Base-by-base conservation (phyloP, 2,888 invertebrate genomes). In the Acleris sparsana region DNA sequence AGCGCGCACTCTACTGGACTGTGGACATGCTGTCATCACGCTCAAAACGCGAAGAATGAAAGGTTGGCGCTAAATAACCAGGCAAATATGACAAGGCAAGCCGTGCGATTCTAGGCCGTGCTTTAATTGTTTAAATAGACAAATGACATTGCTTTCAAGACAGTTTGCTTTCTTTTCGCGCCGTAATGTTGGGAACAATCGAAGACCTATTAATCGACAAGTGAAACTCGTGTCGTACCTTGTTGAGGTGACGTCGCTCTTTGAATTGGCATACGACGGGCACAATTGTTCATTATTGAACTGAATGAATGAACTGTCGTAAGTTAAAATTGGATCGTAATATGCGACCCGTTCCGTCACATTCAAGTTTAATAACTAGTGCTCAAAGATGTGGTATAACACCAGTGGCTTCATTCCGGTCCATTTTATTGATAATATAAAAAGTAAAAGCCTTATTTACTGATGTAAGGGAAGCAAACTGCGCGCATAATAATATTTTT, bases 21-120 rank as follows among this genome's bases (percentile, higher is more conserved):
- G 65, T 68, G 72, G 70, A 65, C 62, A 33, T 73, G 71, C 69
- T 83, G 80, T 82, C 83, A 79, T 76, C 78, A 73, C 59, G 70
- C 69, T 65, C 72, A 73, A 75, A 73, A 70, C 63, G 73, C 69
- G 71, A 77, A 74, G 73, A 77, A 80, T 79, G 77, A 77, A 73
- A 80, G 73, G 74, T 75, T 71, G 52, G 33, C 33, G 65, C 59
- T 73, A 70, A 69, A 69, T 74, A 73, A 75, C 78, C 77, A 79
- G 79, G 80, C 68, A 72, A 75, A 73, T 72, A 71, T 71, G 71
- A 70, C 72, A 72, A 76, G 74, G 73, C 72, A 70, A 74, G 70
- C 69, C 68, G 70, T 72, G 67, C 65, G 66, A 71, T 70, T 65
- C 74, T 68, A 44, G 62, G 46, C 58, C 66, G 55, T 43, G 74